Evolutionary conservation across 1,140 invertebrate genomes (phyloP), one percentile per base, ranked within the genome.

Genomic region (Zophobas atratus): DNA sequence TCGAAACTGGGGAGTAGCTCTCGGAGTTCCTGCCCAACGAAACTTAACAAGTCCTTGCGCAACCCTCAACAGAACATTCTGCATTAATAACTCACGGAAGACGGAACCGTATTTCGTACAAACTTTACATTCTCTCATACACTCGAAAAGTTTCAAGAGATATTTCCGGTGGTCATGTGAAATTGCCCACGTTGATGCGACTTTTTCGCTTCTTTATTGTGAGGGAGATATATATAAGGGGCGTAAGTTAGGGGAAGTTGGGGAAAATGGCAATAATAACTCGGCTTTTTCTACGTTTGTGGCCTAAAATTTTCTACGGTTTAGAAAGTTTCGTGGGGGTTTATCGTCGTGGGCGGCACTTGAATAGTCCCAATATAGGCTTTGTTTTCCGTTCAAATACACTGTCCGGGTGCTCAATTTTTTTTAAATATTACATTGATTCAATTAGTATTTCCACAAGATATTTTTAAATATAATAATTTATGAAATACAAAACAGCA

Each of bases 121-220:
- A 57, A 57, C 55, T 57, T 57, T 57, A 57, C 33, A 57, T 57
- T 34, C n/a, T 57, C 49, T 53, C 35, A 35, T 57, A 57, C 33
- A 57, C 55, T 57, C 55, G 55, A 57, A 20, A 57, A 57, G 55
- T 35, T 57, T 8, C 33, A 35, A 4, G 38, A 63, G 38, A 41
- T 63, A 63, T 63, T 63, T 63, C 38, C 57, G 57, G 57, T 63
- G 57, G 38, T 63, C 36, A 63, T 63, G 57, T 63, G 36, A 57
- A 57, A 57, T 35, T 57, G 55, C 3, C 34, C 2, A 53, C 4
- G 55, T 34, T 57, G 35, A 57, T 35, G 3, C 55, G 55, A 39
- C 4, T 63, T 63, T 43, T 63, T 63, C 57, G 36, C 1, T 63
- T 63, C 57, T 38, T 20, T 63, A 41, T 63, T 63, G 36, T 43